A percentile compares a stretch with the other conserved stretches of the same genome.
Conservation (phyloP, 2,888 invertebrate genomes). For the Pilophorus perplexus region DNA sequence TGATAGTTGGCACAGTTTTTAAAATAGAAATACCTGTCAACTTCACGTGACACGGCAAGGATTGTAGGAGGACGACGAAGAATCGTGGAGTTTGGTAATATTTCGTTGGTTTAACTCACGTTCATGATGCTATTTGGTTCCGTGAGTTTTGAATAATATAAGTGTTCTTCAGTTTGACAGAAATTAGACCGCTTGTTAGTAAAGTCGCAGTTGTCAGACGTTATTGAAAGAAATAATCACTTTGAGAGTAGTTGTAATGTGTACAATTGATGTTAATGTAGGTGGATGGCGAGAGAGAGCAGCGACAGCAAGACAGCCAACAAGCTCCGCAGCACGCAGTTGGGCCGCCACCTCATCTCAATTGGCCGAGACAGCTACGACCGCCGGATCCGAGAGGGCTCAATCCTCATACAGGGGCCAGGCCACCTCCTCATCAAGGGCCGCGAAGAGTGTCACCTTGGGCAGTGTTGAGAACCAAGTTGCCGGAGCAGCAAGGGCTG, state of each 20-base stretch:
- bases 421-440: conserved; percentile 36
- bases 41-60: conserved; percentile 29
- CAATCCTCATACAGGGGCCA: neutral
- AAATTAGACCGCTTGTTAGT: too few species aligned
- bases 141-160: too few species aligned
- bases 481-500: conserved; percentile 41
- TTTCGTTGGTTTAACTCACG: too few species aligned
- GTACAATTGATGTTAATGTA: conserved; percentile 16
- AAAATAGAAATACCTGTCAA: conserved; percentile 8
- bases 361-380: conserved; percentile 30
- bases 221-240: too few species aligned
- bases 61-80: conserved; percentile 47
- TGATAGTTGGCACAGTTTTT: conserved; percentile 11
- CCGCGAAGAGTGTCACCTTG: conserved; percentile 47
- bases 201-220: too few species aligned
- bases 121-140: too few species aligned
- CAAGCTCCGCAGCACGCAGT: too few species aligned
- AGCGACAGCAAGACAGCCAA: neutral
- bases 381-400: conserved; percentile 18
- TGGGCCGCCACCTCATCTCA: conserved; percentile 20
- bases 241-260: too few species aligned
- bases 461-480: conserved; percentile 49
- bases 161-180: too few species aligned
- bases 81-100: too few species aligned
- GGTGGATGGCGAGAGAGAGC: conserved; percentile 30